Conservation (phyloP, 2,113 vertebrate genomes). For the Etheostoma spectabile region DNA sequence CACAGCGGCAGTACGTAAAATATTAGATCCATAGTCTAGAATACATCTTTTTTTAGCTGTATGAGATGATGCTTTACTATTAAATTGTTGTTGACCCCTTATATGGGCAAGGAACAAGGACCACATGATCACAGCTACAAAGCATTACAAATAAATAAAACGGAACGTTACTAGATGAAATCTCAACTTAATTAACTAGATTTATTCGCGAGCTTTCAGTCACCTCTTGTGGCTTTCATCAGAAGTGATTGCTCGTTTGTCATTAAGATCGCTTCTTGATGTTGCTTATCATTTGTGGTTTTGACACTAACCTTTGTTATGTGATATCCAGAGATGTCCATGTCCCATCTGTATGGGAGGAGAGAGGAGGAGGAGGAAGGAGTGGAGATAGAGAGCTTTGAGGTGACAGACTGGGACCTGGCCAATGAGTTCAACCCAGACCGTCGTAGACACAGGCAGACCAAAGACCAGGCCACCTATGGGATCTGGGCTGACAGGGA, state of each 20-base stretch:
- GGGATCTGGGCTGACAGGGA: slow-evolving; percentile 96
- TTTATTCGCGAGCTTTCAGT: background rate
- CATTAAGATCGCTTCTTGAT: background rate
- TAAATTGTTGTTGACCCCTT: background rate
- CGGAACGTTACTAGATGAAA: background rate
- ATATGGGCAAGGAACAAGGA: background rate
- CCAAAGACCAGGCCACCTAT: slow-evolving; percentile 95
- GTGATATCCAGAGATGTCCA: slow-evolving; percentile 86
- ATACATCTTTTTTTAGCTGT: background rate
- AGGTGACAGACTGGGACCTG: slow-evolving; percentile 97
- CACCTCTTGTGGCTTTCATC: background rate
- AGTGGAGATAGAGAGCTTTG: slow-evolving; percentile 95
- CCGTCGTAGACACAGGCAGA: slow-evolving; percentile 91
- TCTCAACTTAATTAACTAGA: background rate
- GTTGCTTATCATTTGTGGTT: accelerated
- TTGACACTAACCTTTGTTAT: background rate
- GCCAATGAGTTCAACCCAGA: slow-evolving; percentile 98
- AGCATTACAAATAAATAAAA: too few species aligned
- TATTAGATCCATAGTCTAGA: background rate
- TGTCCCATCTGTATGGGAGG: slow-evolving; percentile 94
- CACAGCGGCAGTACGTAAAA: background rate
- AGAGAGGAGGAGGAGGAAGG: slow-evolving; percentile 89
- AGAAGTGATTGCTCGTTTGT: background rate
- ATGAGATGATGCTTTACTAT: background rate
- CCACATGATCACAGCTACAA: background rate